Evolutionary conservation across 2,797 vertebrate genomes (phyloP), one percentile per base, ranked within the genome.

Genomic region (Catharus ustulatus): DNA sequence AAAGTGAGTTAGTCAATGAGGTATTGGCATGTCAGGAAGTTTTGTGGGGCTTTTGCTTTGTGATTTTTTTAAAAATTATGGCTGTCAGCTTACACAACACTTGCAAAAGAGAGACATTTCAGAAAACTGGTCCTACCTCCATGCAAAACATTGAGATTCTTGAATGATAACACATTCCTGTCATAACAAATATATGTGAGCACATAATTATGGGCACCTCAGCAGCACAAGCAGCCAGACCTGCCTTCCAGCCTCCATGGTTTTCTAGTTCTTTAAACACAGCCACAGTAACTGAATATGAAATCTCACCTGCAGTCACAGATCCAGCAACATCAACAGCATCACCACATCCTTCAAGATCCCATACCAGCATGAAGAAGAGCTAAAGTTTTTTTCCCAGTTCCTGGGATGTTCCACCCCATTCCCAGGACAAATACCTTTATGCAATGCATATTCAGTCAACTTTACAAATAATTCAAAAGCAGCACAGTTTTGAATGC

Each of bases 371-470:
- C 3, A 20, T 1, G 9, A 79, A 46, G 76, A 51, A 14, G 2
- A 76, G 22, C 2, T 0, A 14, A 68, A 72, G 5, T 3, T 20
- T 62, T 76, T 45, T 36, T 15, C 12, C 73, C 17, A 29, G 9
- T 17, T 76, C 51, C 51, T 15, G 19, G 13, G 7, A 29, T 72
- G 17, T 42, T 75, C 26, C 16, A 43, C 11, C 4, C n/a, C 6
- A 3, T 40, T 79, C 32, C 48, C 14, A 6, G 27, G 17, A 69
- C 42, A 63, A 58, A 79, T 4, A 14, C 5, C 10, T 51, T 64
- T 12, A 43, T 2, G 0, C 29, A 38, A 3, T 0, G 2, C 7
- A 13, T 13, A 34, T 45, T 58, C n/a, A 57, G 49, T 17, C 49
- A 67, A 2, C 24, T 62, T 61, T 2, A 48, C 11, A 45, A n/a